phyloP scores from a whole-genome alignment of 1,140 invertebrate species.

The Wiebesia pumilae region DNA sequence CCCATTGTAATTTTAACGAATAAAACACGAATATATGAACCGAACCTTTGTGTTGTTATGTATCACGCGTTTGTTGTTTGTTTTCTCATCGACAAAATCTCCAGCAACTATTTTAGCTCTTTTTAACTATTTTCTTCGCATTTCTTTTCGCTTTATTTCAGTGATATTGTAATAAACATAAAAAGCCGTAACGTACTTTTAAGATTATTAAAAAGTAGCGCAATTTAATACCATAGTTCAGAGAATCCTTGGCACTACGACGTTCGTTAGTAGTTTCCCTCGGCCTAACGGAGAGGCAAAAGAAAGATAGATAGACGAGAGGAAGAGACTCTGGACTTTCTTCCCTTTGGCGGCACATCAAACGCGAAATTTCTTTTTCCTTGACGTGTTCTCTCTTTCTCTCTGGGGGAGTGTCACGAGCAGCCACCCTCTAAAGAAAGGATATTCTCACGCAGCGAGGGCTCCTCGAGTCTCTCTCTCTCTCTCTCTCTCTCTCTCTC shows the following conservation, averaged over 20 bases:
- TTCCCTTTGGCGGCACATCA: slow-evolving; percentile 72
- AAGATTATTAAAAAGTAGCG: no score
- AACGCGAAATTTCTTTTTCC: slow-evolving; percentile 71
- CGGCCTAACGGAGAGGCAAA: slow-evolving; percentile 13
- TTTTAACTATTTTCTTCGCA: no score
- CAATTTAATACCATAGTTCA: no score
- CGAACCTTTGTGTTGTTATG: not conserved
- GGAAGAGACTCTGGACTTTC: slow-evolving; percentile 16
- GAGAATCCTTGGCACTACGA: not conserved
- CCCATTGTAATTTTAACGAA: slow-evolving; percentile 25
- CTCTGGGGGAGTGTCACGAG: slow-evolving; percentile 65
- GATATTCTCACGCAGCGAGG: slow-evolving; percentile 43
- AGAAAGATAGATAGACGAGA: slow-evolving; percentile 37
- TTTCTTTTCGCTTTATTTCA: no score
- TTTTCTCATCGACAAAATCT: not conserved
- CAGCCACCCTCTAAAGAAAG: slow-evolving; percentile 51
- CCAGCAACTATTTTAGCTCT: no score
- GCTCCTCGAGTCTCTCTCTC: slow-evolving; percentile 51
- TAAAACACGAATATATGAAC: not conserved
- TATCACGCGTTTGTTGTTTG: not conserved
- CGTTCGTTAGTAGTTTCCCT: slow-evolving; percentile 43
- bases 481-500: slow-evolving; percentile 54
- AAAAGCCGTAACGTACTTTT: no score
- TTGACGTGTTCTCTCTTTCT: slow-evolving; percentile 63
- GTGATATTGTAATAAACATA: not conserved